phyloP scores from a whole-genome alignment of 2,888 invertebrate species.

The Luffia ferchaultella region DNA sequence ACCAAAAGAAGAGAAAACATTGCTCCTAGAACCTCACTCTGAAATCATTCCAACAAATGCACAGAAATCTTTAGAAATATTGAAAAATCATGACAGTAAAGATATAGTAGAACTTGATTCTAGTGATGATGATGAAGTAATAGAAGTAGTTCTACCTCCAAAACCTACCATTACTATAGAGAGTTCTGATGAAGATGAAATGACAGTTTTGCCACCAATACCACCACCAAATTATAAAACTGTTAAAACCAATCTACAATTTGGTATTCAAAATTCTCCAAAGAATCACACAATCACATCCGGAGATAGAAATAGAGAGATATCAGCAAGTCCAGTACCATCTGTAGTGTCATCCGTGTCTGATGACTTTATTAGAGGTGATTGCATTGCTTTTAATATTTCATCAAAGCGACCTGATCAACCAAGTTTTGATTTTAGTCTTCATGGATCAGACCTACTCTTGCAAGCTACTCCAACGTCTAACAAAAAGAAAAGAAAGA shows the following conservation, averaged over 20 bases:
- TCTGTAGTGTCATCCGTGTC: conserved; percentile 57
- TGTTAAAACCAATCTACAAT: conserved; percentile 9
- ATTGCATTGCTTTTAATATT: conserved; percentile 57
- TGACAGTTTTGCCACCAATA: conserved; percentile 21
- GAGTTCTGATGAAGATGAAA: conserved; percentile 56
- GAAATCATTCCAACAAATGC: conserved; percentile 34
- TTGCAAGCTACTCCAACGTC: conserved; percentile 32
- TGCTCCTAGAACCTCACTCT: conserved; percentile 16
- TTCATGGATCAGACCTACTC: conserved; percentile 51
- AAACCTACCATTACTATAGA: conserved; percentile 57
- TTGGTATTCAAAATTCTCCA: background rate
- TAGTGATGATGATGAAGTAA: conserved; percentile 57
- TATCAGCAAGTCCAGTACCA: conserved; percentile 51
- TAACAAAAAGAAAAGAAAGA: conserved; percentile 50
- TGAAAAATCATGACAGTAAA: conserved; percentile 31
- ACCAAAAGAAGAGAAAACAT: conserved; percentile 34
- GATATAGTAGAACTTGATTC: conserved; percentile 35
- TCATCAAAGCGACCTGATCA: conserved; percentile 38
- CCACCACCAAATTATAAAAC: conserved; percentile 5
- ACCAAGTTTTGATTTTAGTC: conserved; percentile 54
- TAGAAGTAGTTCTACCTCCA: conserved; percentile 51
- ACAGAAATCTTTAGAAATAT: conserved; percentile 38
- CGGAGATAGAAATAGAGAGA: conserved; percentile 21
- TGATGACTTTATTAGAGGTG: conserved; percentile 56
- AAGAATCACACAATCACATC: background rate